A percentile compares a stretch with the other conserved stretches of the same genome.
Evolutionary conservation across 2,797 vertebrate species (phyloP).

Genomic region (Delichon dasypus): DNA sequence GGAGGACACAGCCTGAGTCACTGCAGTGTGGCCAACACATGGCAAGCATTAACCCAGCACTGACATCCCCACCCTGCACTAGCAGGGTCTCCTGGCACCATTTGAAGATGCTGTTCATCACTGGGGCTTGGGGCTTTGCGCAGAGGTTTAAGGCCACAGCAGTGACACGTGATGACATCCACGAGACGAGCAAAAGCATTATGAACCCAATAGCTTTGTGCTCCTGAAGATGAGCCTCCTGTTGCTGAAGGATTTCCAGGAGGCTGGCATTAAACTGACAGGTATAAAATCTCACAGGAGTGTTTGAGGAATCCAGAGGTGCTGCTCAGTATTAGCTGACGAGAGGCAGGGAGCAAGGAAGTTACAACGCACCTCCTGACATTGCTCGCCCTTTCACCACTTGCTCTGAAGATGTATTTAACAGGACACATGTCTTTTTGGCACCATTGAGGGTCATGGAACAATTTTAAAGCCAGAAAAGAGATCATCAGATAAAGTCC

Average conservation of each 20-base stretch:
- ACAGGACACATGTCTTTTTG: background rate
- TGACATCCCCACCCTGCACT: background rate
- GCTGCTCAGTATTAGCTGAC: background rate
- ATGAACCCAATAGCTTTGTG: background rate
- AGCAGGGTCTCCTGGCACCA: background rate
- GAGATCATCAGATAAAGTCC: background rate
- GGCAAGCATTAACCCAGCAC: background rate
- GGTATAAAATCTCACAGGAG: background rate
- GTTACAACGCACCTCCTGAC: background rate
- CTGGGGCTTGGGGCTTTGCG: background rate
- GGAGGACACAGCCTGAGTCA: background rate
- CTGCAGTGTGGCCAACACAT: background rate
- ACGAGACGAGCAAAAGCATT: fast-evolving
- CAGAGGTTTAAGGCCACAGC: background rate
- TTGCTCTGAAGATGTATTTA: background rate
- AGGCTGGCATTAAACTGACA: background rate
- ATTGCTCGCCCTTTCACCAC: background rate
- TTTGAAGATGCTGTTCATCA: background rate
- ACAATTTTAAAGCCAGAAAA: background rate
- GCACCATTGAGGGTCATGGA: background rate
- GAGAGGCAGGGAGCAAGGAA: background rate
- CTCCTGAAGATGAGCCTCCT: background rate
- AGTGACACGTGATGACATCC: fast-evolving
- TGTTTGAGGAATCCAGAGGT: background rate
- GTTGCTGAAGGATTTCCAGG: background rate